A percentile compares a stretch with the other conserved stretches of the same genome.
Conservation (phyloP, 2,113 vertebrate species). For the Conger conger region DNA sequence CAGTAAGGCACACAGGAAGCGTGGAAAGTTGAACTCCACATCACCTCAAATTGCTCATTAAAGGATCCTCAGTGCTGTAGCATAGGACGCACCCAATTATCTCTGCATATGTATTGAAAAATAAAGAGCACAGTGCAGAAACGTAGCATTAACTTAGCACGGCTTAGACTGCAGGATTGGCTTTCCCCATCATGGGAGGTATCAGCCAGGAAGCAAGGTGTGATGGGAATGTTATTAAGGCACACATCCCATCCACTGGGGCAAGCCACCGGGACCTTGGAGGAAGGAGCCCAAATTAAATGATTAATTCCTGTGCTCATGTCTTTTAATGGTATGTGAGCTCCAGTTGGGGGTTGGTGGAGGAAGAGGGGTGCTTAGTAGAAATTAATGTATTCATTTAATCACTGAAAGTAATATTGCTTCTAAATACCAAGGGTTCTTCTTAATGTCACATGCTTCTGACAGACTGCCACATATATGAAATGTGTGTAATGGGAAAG, state of each 20-base stretch:
- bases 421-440: neutral
- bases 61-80: neutral
- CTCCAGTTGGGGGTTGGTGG: slow-evolving; percentile 38
- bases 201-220: neutral
- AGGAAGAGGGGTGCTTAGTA: slow-evolving; percentile 17
- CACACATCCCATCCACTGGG: neutral
- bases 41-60: neutral
- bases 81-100: slow-evolving; percentile 19
- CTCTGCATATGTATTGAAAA: slow-evolving; percentile 4
- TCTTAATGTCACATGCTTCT: neutral
- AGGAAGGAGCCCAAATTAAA: neutral
- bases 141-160: too few relatives aligned
- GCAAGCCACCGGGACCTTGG: neutral
- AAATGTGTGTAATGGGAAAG: neutral
- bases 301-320: slow-evolving; percentile 6
- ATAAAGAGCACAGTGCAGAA: neutral
- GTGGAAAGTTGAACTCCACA: neutral
- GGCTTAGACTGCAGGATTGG: too few relatives aligned
- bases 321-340: slow-evolving; percentile 46
- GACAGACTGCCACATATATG: neutral
- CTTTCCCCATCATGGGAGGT: too few relatives aligned
- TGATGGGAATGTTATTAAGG: neutral
- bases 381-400: slow-evolving; percentile 29
- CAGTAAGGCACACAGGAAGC: neutral
- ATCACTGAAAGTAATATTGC: slow-evolving; percentile 34